Conservation (phyloP, 1,140 invertebrate genomes). For the Rhopalosiphum padi region DNA sequence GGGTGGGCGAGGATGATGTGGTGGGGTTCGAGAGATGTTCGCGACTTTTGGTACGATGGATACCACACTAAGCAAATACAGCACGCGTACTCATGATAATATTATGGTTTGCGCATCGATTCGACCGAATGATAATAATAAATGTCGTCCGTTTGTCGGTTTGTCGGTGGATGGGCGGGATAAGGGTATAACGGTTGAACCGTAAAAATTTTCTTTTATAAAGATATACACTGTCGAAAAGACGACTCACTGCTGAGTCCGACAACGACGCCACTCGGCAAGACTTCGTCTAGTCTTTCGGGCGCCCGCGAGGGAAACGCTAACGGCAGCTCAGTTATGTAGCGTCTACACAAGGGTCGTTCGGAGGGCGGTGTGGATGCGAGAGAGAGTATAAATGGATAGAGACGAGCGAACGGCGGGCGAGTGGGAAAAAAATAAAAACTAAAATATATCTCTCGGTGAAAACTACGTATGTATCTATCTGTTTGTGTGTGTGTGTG, state of each 20-base stretch:
- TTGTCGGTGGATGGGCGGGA: background rate
- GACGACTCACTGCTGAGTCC: background rate
- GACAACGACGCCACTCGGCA: slow-evolving; percentile 27
- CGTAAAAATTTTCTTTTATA: slow-evolving; percentile 38
- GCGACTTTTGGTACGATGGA: background rate
- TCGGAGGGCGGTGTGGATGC: background rate
- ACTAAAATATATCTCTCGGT: slow-evolving; percentile 33
- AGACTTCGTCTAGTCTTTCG: slow-evolving; percentile 45
- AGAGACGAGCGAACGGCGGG: background rate
- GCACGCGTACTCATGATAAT: background rate
- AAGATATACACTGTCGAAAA: background rate
- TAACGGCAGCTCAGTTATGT: background rate
- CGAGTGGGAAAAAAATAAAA: slow-evolving; percentile 32
- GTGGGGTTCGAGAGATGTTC: background rate
- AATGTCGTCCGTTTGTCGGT: background rate
- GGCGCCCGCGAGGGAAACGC: slow-evolving; percentile 41
- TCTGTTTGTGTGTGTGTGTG: background rate
- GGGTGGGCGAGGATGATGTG: background rate
- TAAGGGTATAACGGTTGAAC: background rate
- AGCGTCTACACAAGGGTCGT: background rate
- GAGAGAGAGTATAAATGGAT: background rate
- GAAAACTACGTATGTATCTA: background rate
- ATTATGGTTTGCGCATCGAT: background rate
- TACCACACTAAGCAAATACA: background rate
- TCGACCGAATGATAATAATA: background rate